Percentiles rank a stretch among this genome's conserved stretches.
phyloP scores from a whole-genome alignment of 2,888 invertebrate genomes.

The Dicyrtomina minuta region DNA sequence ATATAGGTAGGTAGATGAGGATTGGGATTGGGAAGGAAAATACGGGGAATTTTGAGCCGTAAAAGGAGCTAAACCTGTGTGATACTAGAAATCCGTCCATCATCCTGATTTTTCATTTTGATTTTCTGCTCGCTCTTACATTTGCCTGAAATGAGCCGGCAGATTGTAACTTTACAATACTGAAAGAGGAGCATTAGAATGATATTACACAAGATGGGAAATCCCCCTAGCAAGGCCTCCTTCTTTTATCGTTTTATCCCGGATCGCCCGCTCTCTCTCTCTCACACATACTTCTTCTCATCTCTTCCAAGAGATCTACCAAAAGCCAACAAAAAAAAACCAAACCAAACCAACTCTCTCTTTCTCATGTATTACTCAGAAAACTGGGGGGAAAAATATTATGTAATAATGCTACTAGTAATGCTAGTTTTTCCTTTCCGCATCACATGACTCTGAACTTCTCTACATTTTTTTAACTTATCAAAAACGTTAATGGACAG shows the following conservation, averaged over 20 bases:
- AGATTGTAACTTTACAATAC: background rate
- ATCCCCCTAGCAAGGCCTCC: slow-evolving; percentile 14
- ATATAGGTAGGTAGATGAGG: background rate
- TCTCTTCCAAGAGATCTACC: no score
- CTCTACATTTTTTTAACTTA: slow-evolving; percentile 22
- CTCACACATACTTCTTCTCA: background rate
- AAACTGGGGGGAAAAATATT: slow-evolving; percentile 10
- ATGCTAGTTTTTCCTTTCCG: background rate
- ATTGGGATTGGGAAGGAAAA: background rate
- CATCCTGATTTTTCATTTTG: slow-evolving; percentile 28
- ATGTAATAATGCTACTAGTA: slow-evolving; percentile 15
- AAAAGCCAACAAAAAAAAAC: no score
- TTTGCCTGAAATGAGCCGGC: slow-evolving; percentile 19
- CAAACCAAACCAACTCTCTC: background rate
- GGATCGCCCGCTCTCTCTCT: background rate
- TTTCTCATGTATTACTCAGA: background rate
- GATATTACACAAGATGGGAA: slow-evolving; percentile 4
- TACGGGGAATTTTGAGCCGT: background rate
- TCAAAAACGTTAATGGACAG: slow-evolving; percentile 13
- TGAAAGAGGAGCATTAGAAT: slow-evolving; percentile 1
- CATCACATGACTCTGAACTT: slow-evolving; percentile 20
- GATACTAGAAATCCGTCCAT: slow-evolving; percentile 26
- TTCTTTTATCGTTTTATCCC: slow-evolving; percentile 22
- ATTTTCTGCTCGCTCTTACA: slow-evolving; percentile 7
- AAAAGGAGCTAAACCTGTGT: slow-evolving; percentile 14